These are phyloP conservation scores for Eledone cirrhosa DNA, from an alignment of 2,888 invertebrate species.

Conservation along the genomic window DNA sequence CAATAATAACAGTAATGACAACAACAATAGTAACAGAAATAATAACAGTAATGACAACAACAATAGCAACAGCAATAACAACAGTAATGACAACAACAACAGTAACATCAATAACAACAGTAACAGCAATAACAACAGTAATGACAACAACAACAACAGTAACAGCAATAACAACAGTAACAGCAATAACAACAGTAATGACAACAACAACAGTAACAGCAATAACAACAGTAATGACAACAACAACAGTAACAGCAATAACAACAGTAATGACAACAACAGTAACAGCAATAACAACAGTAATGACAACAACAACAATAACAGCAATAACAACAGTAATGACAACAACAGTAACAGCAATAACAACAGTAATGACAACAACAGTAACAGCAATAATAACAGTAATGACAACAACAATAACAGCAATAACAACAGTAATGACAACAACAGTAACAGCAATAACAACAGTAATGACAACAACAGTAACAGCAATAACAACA, in stretches of 20 bases:
- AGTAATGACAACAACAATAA: neutral
- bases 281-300: conserved; percentile 9
- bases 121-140: too few relatives aligned
- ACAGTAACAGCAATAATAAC: conserved; percentile 8
- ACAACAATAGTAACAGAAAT: too few relatives aligned
- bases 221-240: conserved; percentile 18
- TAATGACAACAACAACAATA: neutral
- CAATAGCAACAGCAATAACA: neutral
- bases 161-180: conserved; percentile 23
- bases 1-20: too few relatives aligned
- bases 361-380: neutral
- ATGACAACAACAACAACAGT: conserved; percentile 30
- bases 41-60: too few relatives aligned
- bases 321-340: conserved; percentile 7
- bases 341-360: neutral
- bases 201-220: conserved; percentile 22
- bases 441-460: neutral
- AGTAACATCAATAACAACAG: too few relatives aligned
- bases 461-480: conserved; percentile 13
- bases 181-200: neutral
- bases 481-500: conserved; percentile 13
- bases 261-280: conserved; percentile 22
- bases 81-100: conserved; percentile 30
- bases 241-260: conserved; percentile 23
- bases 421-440: neutral